These are phyloP conservation scores for Formica selysi DNA, from an alignment of 1,140 invertebrate species.

Conservation along the genomic window DNA sequence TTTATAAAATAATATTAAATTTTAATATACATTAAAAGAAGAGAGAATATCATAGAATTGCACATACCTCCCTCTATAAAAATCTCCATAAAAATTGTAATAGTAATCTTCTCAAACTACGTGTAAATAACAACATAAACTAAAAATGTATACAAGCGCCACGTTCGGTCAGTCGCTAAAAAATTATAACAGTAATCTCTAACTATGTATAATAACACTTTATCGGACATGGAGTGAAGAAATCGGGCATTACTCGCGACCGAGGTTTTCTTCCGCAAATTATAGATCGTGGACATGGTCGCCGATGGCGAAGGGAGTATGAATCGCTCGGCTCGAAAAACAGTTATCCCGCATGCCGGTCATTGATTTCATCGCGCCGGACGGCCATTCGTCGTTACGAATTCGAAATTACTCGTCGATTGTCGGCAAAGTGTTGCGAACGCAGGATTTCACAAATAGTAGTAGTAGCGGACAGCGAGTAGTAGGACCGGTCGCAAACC, in stretches of 20 bases:
- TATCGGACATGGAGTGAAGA: background rate
- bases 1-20: no score
- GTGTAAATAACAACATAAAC: background rate
- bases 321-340: background rate
- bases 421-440: background rate
- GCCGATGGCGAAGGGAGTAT: background rate
- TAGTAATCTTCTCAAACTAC: background rate
- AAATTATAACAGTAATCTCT: background rate
- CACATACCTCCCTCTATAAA: background rate
- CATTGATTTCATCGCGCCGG: slow-evolving; percentile 41
- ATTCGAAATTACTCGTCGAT: slow-evolving; percentile 31
- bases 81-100: background rate
- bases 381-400: slow-evolving; percentile 22
- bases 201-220: background rate
- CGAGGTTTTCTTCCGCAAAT: slow-evolving; percentile 12
- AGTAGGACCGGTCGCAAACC: slow-evolving; percentile 12
- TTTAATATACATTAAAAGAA: no score
- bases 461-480: background rate
- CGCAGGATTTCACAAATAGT: slow-evolving; percentile 1
- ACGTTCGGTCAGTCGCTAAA: no score
- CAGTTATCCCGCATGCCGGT: slow-evolving; percentile 48
- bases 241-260: slow-evolving; percentile 8
- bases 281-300: slow-evolving; percentile 30
- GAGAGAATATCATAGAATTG: no score
- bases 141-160: no score